These are phyloP conservation scores for Spodoptera littoralis DNA, from an alignment of 2,888 invertebrate species.

Conservation along the genomic window DNA sequence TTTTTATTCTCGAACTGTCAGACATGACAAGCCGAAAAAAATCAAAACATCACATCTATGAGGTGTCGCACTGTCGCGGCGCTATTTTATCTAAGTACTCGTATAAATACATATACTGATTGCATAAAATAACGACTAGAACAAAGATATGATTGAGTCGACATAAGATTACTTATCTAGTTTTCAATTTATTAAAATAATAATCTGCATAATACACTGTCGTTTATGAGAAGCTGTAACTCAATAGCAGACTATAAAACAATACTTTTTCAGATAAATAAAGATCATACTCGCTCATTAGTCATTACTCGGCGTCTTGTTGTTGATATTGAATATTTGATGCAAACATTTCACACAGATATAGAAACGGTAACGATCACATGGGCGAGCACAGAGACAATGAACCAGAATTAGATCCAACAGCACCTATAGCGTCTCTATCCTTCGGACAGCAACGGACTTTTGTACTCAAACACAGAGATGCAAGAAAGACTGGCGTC, in stretches of 20 bases:
- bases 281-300: too few species aligned
- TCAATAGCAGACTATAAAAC: too few species aligned
- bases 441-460: slow-evolving; percentile 90
- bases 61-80: too few species aligned
- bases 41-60: too few species aligned
- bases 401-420: slow-evolving; percentile 90
- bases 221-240: background rate
- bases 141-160: slow-evolving; percentile 10
- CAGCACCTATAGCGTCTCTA: slow-evolving; percentile 91
- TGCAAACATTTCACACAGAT: slow-evolving; percentile 77
- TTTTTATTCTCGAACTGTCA: too few species aligned
- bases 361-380: slow-evolving; percentile 91
- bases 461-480: slow-evolving; percentile 90
- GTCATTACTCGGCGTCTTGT: too few species aligned
- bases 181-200: slow-evolving; percentile 8
- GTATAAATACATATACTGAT: too few species aligned
- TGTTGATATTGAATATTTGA: too few species aligned
- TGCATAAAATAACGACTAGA: slow-evolving; percentile 6
- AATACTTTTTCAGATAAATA: too few species aligned
- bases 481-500: slow-evolving; percentile 84
- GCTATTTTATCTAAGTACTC: too few species aligned
- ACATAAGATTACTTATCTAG: slow-evolving; percentile 32
- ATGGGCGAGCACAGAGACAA: slow-evolving; percentile 93
- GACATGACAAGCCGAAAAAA: too few species aligned
- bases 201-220: slow-evolving; percentile 19